These are phyloP conservation scores for Deladenus siricidicola DNA, from an alignment of 2,888 invertebrate genomes.

Conservation along the genomic window DNA sequence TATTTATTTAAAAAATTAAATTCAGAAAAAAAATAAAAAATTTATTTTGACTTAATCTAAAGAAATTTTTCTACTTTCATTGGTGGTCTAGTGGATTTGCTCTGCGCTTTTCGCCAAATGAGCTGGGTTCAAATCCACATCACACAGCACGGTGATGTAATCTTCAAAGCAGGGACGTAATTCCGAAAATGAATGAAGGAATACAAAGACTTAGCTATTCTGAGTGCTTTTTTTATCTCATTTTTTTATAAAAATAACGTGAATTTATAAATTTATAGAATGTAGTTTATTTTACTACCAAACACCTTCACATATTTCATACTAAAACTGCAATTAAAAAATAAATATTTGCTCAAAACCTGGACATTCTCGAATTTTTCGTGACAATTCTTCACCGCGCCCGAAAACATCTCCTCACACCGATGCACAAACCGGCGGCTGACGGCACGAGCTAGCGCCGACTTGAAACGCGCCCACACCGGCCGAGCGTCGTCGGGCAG, in stretches of 20 bases:
- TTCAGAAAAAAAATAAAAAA: too few relatives aligned
- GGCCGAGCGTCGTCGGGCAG: constrained; percentile 13
- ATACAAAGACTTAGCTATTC: neutral
- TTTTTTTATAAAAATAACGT: too few relatives aligned
- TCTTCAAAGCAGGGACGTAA: too few relatives aligned
- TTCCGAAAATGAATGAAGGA: neutral
- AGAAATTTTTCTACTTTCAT: too few relatives aligned
- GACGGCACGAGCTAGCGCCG: constrained; percentile 28
- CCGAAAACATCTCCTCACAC: constrained; percentile 40
- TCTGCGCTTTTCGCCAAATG: too few relatives aligned
- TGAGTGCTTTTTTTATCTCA: neutral
- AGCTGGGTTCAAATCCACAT: too few relatives aligned
- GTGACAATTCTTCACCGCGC: constrained; percentile 38
- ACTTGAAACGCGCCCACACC: constrained; percentile 28
- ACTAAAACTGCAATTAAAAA: constrained; percentile 11
- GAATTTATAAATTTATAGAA: too few relatives aligned
- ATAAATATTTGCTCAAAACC: constrained; percentile 19
- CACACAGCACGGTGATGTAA: too few relatives aligned
- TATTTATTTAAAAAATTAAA: neutral
- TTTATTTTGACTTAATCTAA: too few relatives aligned
- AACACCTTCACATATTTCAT: too few relatives aligned
- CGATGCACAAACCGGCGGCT: constrained; percentile 31
- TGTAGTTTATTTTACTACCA: too few relatives aligned
- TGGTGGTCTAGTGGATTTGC: too few relatives aligned
- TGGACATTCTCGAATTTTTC: constrained; percentile 22